phyloP scores from a whole-genome alignment of 1,140 invertebrate species.

The Magallana ariakensis region DNA sequence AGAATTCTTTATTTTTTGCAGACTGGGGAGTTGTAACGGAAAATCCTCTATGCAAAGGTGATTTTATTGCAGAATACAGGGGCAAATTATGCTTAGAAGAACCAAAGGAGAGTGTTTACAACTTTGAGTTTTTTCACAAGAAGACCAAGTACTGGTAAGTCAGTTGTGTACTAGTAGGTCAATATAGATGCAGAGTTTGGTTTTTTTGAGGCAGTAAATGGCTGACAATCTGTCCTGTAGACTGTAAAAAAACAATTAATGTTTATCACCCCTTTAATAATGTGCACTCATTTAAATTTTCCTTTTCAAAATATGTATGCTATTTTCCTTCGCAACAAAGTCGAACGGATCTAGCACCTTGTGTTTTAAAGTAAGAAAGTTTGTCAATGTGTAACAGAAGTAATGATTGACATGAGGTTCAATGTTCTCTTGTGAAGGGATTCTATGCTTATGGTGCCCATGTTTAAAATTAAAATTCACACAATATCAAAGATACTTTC shows the following conservation, averaged over 20 bases:
- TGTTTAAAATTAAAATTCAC: not conserved
- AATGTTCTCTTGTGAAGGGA: not conserved
- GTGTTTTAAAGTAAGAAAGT: not conserved
- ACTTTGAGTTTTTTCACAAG: constrained; percentile 8
- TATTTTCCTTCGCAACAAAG: not conserved
- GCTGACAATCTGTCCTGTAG: not conserved
- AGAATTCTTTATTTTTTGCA: not conserved
- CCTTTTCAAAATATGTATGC: not conserved
- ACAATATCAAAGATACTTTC: too few species aligned
- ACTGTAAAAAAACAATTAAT: not conserved
- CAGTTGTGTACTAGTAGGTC: not conserved
- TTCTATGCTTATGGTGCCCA: not conserved
- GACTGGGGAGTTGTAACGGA: constrained; percentile 3
- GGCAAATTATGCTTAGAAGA: not conserved
- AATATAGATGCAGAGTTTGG: not conserved
- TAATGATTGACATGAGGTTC: not conserved
- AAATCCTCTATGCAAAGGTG: not conserved
- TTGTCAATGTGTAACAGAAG: not conserved
- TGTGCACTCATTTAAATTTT: not conserved
- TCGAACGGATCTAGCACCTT: too few species aligned
- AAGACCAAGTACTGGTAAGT: not conserved
- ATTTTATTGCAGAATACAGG: not conserved
- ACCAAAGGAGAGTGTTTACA: not conserved
- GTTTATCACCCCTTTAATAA: not conserved
- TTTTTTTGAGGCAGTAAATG: not conserved